Evolutionary conservation across 2,113 vertebrate genomes (phyloP), one percentile per base, ranked within the genome.

Genomic region (Centropus bengalensis): DNA sequence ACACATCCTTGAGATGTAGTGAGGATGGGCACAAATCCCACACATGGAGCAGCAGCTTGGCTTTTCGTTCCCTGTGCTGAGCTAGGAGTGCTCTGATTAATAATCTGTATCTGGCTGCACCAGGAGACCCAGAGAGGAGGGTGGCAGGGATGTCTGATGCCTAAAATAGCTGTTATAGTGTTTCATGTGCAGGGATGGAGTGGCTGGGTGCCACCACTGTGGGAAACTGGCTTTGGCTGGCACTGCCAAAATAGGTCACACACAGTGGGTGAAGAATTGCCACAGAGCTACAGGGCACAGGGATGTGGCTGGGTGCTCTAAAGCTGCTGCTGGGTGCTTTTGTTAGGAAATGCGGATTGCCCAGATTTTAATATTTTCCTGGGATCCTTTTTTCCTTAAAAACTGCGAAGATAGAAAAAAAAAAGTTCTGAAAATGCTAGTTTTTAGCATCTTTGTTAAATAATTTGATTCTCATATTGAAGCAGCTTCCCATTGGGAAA

Each of bases 241-340:
- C 3, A 13, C 44, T 87, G 71, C 91, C 67, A 58, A 40, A 69
- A 8, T 1, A 71, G 36, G 14, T 10, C 9, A 6, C 1, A 7
- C 4, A 3, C 0, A 6, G 33, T 1, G 17, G 36, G 63, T 0
- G 9, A 62, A 51, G 38, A 63, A 11, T 6, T 45, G n/a, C 75
- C 63, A 56, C 26, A 12, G 30, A 54, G 78, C 51, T 27, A 2
- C 0, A 9, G 84, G 23, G n/a, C 62, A 42, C 40, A 3, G 45
- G 24, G 32, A 42, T 9, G 32, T 79, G 85, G 47, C 32, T 0
- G 5, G 51, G 32, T 7, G 14, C 22, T 56, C 42, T 6, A 6
- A 42, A 59, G 28, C 52, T 85, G 24, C 74, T 75, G 45, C 45
- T 63, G 56, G 24, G 21, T 19, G 4, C 20, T 11, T 85, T 32